Evolutionary conservation across 2,888 invertebrate species (phyloP).

Genomic region (Elysia crispata): DNA sequence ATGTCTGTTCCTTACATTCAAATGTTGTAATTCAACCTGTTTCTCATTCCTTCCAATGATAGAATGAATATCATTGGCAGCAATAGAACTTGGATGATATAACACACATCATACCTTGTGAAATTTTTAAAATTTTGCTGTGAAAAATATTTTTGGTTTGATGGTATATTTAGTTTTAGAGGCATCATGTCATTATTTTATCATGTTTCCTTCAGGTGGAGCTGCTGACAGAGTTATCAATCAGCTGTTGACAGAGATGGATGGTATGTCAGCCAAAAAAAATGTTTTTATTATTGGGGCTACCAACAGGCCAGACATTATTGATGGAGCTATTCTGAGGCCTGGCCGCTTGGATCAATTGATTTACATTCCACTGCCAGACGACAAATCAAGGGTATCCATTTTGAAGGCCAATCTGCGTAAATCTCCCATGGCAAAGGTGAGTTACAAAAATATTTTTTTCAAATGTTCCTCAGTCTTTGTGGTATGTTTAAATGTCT

Average conservation of each 20-base stretch:
- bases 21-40: too few relatives aligned
- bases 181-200: too few relatives aligned
- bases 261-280: slow-evolving; percentile 99
- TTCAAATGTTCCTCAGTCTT: background rate
- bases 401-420: slow-evolving; percentile 97
- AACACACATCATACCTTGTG: too few relatives aligned
- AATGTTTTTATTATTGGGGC: slow-evolving; percentile 99
- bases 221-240: slow-evolving; percentile 99
- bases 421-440: slow-evolving; percentile 95
- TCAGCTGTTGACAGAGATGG: slow-evolving; percentile 99
- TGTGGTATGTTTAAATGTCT: too few relatives aligned
- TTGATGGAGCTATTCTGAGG: slow-evolving; percentile 98
- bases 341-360: slow-evolving; percentile 99
- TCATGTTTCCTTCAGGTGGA: slow-evolving; percentile 83
- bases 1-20: too few relatives aligned
- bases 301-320: slow-evolving; percentile 94
- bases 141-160: too few relatives aligned
- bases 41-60: too few relatives aligned
- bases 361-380: slow-evolving; percentile 99
- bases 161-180: too few relatives aligned
- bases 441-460: slow-evolving; percentile 59
- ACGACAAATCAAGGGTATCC: slow-evolving; percentile 97
- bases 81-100: too few relatives aligned
- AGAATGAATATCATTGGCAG: too few relatives aligned
- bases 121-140: too few relatives aligned